Evolutionary conservation across 2,113 vertebrate species (phyloP).

Genomic region (Vidua chalybeata): DNA sequence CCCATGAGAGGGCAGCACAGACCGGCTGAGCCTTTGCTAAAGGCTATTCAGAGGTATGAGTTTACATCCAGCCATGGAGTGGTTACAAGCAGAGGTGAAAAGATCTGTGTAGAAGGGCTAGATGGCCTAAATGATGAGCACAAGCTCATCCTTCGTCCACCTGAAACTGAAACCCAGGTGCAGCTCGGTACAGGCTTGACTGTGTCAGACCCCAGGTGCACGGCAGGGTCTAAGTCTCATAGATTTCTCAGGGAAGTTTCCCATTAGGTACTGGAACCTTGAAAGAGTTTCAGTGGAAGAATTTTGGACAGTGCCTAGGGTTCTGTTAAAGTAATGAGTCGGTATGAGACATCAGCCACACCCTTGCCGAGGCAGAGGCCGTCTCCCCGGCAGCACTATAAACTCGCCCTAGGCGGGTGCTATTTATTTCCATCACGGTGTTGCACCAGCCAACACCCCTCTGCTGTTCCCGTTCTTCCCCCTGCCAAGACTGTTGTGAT

Average conservation of each 20-base stretch:
- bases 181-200: background rate
- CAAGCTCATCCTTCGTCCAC: background rate
- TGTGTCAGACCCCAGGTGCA: background rate
- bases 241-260: background rate
- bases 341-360: background rate
- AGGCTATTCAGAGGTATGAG: rapidly evolving
- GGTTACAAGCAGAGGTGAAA: background rate
- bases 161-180: background rate
- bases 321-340: background rate
- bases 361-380: background rate
- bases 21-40: background rate
- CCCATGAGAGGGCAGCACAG: slow-evolving; percentile 62
- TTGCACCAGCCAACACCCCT: background rate
- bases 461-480: background rate
- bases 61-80: rapidly evolving
- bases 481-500: background rate
- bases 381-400: background rate
- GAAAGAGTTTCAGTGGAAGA: background rate
- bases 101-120: background rate
- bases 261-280: background rate
- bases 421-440: background rate
- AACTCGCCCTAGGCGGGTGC: background rate
- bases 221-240: rapidly evolving
- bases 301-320: background rate
- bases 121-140: background rate